Evolutionary conservation across 1,140 invertebrate genomes (phyloP), one percentile per base, ranked within the genome.

Genomic region (Diuraphis noxia): DNA sequence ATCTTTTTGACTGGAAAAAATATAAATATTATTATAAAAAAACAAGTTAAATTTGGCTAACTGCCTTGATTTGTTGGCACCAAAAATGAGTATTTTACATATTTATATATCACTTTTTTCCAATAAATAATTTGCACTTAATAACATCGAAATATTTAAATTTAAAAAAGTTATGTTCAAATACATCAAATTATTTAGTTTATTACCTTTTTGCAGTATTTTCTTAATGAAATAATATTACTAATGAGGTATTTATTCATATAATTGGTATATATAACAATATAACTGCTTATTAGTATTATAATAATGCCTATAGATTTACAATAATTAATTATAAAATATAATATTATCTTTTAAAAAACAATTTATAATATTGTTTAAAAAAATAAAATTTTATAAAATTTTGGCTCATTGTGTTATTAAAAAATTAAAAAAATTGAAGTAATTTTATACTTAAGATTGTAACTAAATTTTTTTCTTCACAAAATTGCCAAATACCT

Each of bases 41-140:
- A 56, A 56, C 34, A 13, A 87, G 8, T 38, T 87, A 56, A 56
- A 87, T 56, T 87, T 87, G 85, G 85, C 85, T 40, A 36, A 56
- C 3, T 87, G 85, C 85, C 85, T 56, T 87, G 49, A 56, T 56
- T 87, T 56, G 3, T 87, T 87, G 85, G 46, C 85, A 87, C 46
- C 21, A 56, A 56, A 87, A 87, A 56, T 2, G 34, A 56, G 19
- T 30, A 56, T 56, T 56, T 38, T 30, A 85, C 10, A 40, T 87
- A 23, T 56, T 87, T 87, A 38, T 85, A 46, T 46, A 85, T 19
- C 34, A 49, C 8, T 87, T n/a, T 82, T n/a, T 87, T 56, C 10
- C 46, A 38, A 87, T 87, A 52, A 87, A 87, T 87, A 87, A 87
- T 52, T 87, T 56, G 4, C 10, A 38, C 38, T 87, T 40, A 84